These are phyloP conservation scores for Zophobas morio DNA, from an alignment of 1,140 invertebrate genomes.

Conservation along the genomic window DNA sequence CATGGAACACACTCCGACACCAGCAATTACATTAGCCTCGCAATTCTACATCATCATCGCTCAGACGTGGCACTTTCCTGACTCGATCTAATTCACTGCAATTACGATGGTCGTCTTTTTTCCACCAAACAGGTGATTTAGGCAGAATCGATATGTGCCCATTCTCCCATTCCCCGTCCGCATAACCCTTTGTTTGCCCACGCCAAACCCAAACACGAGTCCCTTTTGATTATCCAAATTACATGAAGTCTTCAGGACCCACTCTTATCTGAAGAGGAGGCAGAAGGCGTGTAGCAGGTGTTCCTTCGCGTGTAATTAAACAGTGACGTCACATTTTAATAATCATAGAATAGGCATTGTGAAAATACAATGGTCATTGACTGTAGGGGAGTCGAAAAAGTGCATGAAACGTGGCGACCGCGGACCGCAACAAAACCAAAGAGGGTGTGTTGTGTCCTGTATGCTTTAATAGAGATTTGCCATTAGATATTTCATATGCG, in stretches of 20 bases:
- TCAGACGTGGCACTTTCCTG: slow-evolving; percentile 58
- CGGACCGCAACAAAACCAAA: slow-evolving; percentile 56
- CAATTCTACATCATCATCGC: slow-evolving; percentile 62
- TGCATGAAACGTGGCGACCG: slow-evolving; percentile 55
- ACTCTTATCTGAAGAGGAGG: slow-evolving; percentile 8
- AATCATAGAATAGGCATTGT: slow-evolving; percentile 64
- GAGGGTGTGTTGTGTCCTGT: slow-evolving; percentile 53
- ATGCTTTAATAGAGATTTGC: slow-evolving; percentile 58
- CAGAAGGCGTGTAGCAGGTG: slow-evolving; percentile 61
- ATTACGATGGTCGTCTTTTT: slow-evolving; percentile 49
- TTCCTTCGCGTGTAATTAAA: slow-evolving; percentile 64
- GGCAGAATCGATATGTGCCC: not conserved
- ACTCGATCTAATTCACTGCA: slow-evolving; percentile 58
- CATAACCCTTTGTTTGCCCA: not conserved
- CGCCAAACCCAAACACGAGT: not conserved
- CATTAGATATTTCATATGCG: slow-evolving; percentile 59
- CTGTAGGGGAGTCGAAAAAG: slow-evolving; percentile 54
- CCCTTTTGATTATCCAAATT: not conserved
- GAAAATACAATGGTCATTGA: slow-evolving; percentile 64
- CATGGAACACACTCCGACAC: slow-evolving; percentile 55
- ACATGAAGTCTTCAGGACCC: not conserved
- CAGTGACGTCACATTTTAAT: slow-evolving; percentile 66
- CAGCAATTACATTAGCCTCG: slow-evolving; percentile 60
- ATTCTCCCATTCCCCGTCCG: not conserved
- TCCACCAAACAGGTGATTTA: slow-evolving; percentile 3